Evolutionary conservation across 2,113 vertebrate species (phyloP).

Genomic region (Stomatorhinus ivindoensis): DNA sequence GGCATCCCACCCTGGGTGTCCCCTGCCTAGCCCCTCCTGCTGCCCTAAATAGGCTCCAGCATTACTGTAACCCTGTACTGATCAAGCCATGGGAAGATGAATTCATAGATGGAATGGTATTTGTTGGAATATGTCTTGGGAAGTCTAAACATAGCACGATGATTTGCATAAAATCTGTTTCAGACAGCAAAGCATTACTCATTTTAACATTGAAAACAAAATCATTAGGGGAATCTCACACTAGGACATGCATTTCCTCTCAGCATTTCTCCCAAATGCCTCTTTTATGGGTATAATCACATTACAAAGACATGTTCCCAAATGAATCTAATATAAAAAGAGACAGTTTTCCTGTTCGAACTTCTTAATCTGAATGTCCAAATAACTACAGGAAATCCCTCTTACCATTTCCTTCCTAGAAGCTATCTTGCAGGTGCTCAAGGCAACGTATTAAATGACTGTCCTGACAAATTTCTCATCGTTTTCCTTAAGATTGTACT

Average conservation of each 20-base stretch:
- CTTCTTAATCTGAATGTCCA: not conserved
- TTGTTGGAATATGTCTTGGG: not conserved
- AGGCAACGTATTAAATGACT: not conserved
- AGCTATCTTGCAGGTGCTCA: not conserved
- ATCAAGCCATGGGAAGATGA: not conserved
- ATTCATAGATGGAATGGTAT: not conserved
- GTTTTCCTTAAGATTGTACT: not conserved
- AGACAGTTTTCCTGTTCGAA: not conserved
- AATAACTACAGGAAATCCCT: not conserved
- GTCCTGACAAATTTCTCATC: not conserved
- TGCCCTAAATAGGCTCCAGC: not conserved
- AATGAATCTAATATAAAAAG: not conserved
- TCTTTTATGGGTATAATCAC: not conserved
- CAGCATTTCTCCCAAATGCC: not conserved
- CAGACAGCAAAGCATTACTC: not conserved
- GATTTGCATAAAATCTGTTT: slow-evolving; percentile 4
- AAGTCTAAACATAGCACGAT: not conserved
- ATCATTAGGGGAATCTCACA: not conserved
- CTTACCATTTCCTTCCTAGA: not conserved
- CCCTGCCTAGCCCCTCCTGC: not conserved
- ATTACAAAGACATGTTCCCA: not conserved
- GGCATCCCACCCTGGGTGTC: not conserved
- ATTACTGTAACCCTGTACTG: not conserved
- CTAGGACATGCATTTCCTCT: not conserved
- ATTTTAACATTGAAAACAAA: not conserved